phyloP scores from a whole-genome alignment of 2,797 vertebrate species.

The Lates japonicus region DNA sequence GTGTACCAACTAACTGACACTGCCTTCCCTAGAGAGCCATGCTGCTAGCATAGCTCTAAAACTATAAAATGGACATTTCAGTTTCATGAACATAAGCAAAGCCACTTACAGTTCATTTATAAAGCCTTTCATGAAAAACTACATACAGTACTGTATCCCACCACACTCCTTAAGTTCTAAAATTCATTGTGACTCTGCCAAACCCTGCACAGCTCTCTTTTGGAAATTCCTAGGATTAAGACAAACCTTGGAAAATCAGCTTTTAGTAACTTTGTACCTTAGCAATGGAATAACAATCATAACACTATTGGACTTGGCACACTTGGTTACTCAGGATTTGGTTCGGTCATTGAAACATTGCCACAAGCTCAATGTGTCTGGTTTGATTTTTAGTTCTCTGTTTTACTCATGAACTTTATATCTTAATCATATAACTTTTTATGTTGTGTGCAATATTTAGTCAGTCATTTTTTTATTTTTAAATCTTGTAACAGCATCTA shows the following conservation, averaged over 20 bases:
- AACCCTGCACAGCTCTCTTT: neutral
- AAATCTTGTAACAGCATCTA: neutral
- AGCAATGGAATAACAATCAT: constrained; percentile 10
- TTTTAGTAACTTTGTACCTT: neutral
- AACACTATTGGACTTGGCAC: constrained; percentile 11
- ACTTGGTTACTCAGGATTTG: constrained; percentile 9
- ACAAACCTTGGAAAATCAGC: constrained; percentile 22
- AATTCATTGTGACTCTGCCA: constrained; percentile 1
- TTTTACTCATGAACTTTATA: constrained; percentile 5
- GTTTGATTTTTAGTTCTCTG: neutral
- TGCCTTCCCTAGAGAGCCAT: neutral
- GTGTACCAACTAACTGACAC: neutral
- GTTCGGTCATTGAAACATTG: neutral
- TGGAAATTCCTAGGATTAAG: constrained; percentile 10
- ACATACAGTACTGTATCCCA: neutral
- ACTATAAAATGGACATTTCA: neutral
- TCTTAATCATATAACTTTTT: neutral
- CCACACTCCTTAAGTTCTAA: neutral
- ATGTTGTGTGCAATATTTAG: neutral
- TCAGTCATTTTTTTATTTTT: neutral
- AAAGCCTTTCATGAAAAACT: neutral
- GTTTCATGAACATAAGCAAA: neutral
- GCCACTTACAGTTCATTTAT: neutral
- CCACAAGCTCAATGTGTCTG: neutral
- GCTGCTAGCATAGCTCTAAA: neutral